Evolutionary conservation across 2,113 vertebrate genomes (phyloP).

Genomic region (Grallaria varia): DNA sequence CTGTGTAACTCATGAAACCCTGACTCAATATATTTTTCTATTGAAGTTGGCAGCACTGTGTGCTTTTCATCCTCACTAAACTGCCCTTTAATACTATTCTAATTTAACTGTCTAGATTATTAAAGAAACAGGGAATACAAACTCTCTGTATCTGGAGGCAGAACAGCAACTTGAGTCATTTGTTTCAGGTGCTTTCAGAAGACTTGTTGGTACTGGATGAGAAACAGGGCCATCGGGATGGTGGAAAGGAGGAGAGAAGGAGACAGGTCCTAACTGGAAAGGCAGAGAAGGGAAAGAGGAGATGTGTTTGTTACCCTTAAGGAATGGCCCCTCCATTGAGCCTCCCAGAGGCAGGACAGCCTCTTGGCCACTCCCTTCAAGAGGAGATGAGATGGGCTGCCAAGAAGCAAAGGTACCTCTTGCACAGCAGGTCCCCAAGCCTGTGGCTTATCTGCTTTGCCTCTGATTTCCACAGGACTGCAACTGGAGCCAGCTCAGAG

Average conservation of each 20-base stretch:
- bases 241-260: not conserved
- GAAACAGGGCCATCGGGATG: not conserved
- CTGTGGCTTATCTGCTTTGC: not conserved
- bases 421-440: not conserved
- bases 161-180: not conserved
- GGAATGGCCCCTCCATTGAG: not conserved
- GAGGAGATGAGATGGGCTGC: not conserved
- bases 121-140: not conserved
- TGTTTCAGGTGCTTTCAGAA: not conserved
- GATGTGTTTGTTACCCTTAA: not conserved
- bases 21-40: not conserved
- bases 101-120: not conserved
- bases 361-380: not conserved
- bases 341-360: not conserved
- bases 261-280: not conserved
- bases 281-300: not conserved
- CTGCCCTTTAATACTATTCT: conserved; percentile 10
- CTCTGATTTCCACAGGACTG: not conserved
- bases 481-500: not conserved
- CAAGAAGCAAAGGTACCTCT: not conserved
- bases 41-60: not conserved
- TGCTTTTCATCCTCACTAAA: not conserved
- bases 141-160: not conserved
- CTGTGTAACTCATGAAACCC: not conserved
- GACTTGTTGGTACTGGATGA: not conserved